Base-by-base conservation (phyloP, 1,140 invertebrate species). In the Hermetia illucens region DNA sequence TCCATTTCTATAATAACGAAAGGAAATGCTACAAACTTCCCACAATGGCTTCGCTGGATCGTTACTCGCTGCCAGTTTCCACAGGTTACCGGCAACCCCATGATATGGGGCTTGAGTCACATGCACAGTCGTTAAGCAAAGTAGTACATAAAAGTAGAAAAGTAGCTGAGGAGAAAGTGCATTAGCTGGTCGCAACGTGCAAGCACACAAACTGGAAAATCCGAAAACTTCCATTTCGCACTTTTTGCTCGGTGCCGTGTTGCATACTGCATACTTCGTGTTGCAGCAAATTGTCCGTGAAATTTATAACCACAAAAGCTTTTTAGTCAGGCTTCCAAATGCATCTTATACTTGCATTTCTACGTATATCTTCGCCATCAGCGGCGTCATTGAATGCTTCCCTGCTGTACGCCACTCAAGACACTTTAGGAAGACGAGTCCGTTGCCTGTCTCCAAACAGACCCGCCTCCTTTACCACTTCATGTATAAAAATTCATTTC, bases 281-380 rank as follows among this genome's bases (percentile, higher is more conserved):
- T 13, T 13, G 24, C 8, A 13, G 24, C 24, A 27, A 27, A 27
- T 27, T 27, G 24, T 13, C 24, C 24, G 24, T 27, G 24, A 27
- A 27, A 27, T 27, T 27, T 27, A 27, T 13, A 27, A 27, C 24
- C 24, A 27, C 24, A 27, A 27, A 27, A 27, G 24, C 24, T 27
- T 27, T 27, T 27, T 27, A 27, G 8, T 13, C 24, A n/a, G n/a
- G 24, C 24, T 27, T 27, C 13, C 24, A 27, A 27, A 27, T 9
- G 13, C 24, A 9, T 8, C 24, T n/a, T n/a, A 27, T 8, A 13
- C 24, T 27, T 8, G 8, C 24, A 8, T 27, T 13, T 13, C 13
- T 9, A 27, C 24, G 13, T 9, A 13, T 8, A 8, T 8, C 8
- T 8, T 9, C 24, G 24, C 24, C 8, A 27, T 9, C 8, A 9